Evolutionary conservation across 2,888 invertebrate genomes (phyloP).

Genomic region (Falcaria lacertinaria): DNA sequence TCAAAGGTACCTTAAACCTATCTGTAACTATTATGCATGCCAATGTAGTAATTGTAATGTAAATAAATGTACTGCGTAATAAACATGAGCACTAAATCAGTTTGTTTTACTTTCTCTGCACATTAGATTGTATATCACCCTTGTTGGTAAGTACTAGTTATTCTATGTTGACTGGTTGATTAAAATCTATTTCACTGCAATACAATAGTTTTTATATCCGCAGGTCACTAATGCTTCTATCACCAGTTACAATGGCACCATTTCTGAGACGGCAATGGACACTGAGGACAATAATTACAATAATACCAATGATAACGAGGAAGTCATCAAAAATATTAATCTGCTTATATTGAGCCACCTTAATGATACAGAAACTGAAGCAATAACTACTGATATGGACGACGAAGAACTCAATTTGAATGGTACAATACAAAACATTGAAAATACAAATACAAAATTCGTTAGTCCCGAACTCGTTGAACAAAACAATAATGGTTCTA

Average conservation of each 20-base stretch:
- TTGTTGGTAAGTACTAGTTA: not conserved
- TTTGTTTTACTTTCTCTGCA: constrained; percentile 26
- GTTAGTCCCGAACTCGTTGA: not conserved
- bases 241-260: constrained; percentile 21
- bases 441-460: not conserved
- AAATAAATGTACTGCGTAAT: constrained; percentile 36
- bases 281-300: constrained; percentile 8
- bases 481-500: constrained; percentile 3
- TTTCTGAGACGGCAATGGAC: constrained; percentile 6
- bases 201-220: constrained; percentile 14
- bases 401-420: constrained; percentile 1
- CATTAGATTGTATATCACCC: not conserved
- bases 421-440: not conserved
- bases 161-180: not conserved
- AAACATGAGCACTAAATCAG: constrained; percentile 18
- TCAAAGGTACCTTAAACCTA: constrained; percentile 12
- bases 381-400: not conserved
- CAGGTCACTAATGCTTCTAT: constrained; percentile 57
- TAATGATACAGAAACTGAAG: constrained; percentile 4
- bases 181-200: too few species aligned
- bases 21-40: constrained; percentile 27
- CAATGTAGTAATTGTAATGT: constrained; percentile 29
- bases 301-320: constrained; percentile 5
- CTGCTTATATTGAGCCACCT: not conserved
- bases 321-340: constrained; percentile 5